Percentiles rank a stretch among this genome's conserved stretches.
phyloP scores from a whole-genome alignment of 1,140 invertebrate genomes.

The Orius laevigatus region DNA sequence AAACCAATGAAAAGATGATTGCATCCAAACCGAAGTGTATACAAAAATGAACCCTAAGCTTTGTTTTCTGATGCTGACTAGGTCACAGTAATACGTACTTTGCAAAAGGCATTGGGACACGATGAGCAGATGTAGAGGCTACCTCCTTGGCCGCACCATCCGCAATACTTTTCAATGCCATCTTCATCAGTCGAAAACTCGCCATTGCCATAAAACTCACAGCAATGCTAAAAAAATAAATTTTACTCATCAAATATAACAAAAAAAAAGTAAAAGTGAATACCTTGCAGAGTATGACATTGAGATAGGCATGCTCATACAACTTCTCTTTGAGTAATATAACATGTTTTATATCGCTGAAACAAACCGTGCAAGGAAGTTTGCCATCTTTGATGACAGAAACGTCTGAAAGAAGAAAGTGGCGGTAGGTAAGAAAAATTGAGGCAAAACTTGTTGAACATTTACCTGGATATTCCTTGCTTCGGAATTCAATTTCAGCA shows the following conservation, averaged over 20 bases:
- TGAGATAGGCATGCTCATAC: background rate
- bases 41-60: too few relatives aligned
- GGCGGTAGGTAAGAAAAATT: too few relatives aligned
- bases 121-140: slow-evolving; percentile 32
- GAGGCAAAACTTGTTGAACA: too few relatives aligned
- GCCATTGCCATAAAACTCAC: slow-evolving; percentile 31
- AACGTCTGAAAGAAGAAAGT: slow-evolving; percentile 20
- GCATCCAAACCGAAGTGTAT: too few relatives aligned
- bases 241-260: background rate
- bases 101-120: slow-evolving; percentile 34
- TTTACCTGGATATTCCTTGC: too few relatives aligned
- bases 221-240: slow-evolving; percentile 28
- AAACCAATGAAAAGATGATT: too few relatives aligned
- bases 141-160: slow-evolving; percentile 39
- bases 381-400: slow-evolving; percentile 5
- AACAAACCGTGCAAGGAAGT: background rate
- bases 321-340: background rate
- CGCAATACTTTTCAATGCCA: slow-evolving; percentile 35
- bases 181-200: slow-evolving; percentile 31
- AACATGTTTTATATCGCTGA: background rate
- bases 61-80: too few relatives aligned
- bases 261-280: background rate
- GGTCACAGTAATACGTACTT: slow-evolving; percentile 22
- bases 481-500: too few relatives aligned
- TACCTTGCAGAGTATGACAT: slow-evolving; percentile 1